Evolutionary conservation across 2,888 invertebrate species (phyloP), one percentile per base, ranked within the genome.

Genomic region (Cantharis flavilabris): DNA sequence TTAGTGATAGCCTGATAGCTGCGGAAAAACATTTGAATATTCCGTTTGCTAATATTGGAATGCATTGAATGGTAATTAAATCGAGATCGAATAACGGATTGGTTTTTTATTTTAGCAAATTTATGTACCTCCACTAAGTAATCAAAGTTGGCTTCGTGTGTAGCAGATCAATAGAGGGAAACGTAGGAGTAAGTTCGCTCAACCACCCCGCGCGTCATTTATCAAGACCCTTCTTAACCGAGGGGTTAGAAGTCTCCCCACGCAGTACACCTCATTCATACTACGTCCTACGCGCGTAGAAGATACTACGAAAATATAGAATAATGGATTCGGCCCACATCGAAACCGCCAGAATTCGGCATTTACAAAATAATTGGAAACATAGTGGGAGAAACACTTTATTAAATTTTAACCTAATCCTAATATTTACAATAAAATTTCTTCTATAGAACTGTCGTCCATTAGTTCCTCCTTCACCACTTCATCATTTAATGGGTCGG

Each of bases 191-290:
- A 76, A 71, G 79, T 71, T 65, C 18, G 75, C 64, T 67, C 30
- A 75, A 69, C 76, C 72, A 75, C 79, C 79, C 79, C 79, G 76
- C 76, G 70, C 71, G 79, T 76, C 75, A 79, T 79, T 79, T 76
- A 79, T 79, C 76, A 77, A 18, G 75, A 62, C 72, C 76, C 79
- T 76, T 67, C 70, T 65, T 73, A 72, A 76, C 72, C 65, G 33
- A 72, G 75, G 71, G 76, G 69, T 69, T 30, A 23, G 23, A 49
- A 69, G 26, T 26, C 65, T 67, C 69, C 78, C 78, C 71, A 70
- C 73, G 62, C 69, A 33, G 16, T 23, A 20, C 76, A 49, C 71
- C 76, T 73, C 75, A 79, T 79, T 79, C 79, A 79, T 79, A 69
- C 75, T 67, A 70, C 62, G 64, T 67, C 76, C 75, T 74, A 71